A percentile compares a stretch with the other conserved stretches of the same genome.
Evolutionary conservation across 2,113 vertebrate species (phyloP).

Genomic region (Pontoporia blainvillei): DNA sequence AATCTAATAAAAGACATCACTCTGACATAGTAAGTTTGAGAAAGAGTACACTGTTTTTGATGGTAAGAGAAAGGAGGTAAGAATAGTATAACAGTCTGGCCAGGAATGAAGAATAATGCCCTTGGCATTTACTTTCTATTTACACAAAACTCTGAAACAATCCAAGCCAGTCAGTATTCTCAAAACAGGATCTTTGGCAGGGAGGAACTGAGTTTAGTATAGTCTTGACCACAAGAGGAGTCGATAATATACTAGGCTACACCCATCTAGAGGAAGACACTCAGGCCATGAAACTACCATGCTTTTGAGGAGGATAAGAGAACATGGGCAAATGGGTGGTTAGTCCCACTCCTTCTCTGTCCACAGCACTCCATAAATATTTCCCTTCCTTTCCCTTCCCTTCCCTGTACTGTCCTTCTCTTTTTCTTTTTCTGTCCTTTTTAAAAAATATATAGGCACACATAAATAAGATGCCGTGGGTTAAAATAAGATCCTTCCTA

Average conservation of each 20-base stretch:
- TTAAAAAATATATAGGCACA: not conserved
- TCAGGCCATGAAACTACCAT: not conserved
- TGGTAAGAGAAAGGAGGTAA: not conserved
- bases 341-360: not conserved
- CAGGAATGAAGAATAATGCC: not conserved
- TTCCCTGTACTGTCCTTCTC: not conserved
- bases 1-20: not conserved
- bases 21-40: not conserved
- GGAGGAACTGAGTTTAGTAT: not conserved
- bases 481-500: not conserved
- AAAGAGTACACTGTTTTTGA: not conserved
- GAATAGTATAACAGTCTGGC: not conserved
- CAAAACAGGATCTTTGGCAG: not conserved
- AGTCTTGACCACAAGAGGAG: not conserved
- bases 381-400: not conserved
- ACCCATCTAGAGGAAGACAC: not conserved
- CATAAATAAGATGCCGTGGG: not conserved
- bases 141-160: not conserved
- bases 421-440: not conserved
- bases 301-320: not conserved
- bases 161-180: not conserved
- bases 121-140: not conserved
- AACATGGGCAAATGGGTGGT: not conserved
- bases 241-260: not conserved
- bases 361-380: not conserved